Conservation (phyloP, 2,888 invertebrate species). For the Leucophenga maculata region DNA sequence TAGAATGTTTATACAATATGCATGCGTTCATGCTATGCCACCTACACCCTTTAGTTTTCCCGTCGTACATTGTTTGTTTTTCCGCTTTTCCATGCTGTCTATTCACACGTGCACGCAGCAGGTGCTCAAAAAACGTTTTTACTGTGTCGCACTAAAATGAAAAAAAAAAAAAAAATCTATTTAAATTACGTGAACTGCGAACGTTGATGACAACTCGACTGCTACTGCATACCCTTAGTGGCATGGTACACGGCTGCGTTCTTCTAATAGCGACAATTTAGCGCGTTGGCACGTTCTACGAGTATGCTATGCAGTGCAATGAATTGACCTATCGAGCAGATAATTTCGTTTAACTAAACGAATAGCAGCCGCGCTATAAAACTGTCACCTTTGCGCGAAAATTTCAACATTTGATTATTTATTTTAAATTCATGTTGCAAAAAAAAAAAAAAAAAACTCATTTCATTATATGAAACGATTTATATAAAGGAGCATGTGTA, state of each 20-base stretch:
- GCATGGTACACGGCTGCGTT: no score
- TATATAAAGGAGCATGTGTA: no score
- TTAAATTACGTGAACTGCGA: constrained; percentile 44
- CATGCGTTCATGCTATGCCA: no score
- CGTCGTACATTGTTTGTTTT: no score
- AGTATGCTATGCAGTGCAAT: background rate
- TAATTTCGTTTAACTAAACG: no score
- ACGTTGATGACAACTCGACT: background rate
- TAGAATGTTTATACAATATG: no score
- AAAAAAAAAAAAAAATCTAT: constrained; percentile 41
- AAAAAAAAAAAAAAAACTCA: background rate
- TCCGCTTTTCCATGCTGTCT: no score
- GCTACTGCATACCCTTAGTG: background rate
- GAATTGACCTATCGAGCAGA: background rate
- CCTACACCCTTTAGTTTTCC: no score
- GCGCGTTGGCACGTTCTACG: background rate
- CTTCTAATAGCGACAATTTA: background rate
- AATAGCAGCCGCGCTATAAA: no score
- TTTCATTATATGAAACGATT: no score
- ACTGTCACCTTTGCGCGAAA: no score
- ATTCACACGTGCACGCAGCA: constrained; percentile 24
- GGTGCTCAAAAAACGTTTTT: constrained; percentile 43
- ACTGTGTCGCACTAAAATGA: constrained; percentile 32
- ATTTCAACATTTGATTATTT: background rate
- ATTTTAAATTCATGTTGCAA: background rate